Conservation (phyloP, 2,113 vertebrate species). For the Paracanthobrama guichenoti region DNA sequence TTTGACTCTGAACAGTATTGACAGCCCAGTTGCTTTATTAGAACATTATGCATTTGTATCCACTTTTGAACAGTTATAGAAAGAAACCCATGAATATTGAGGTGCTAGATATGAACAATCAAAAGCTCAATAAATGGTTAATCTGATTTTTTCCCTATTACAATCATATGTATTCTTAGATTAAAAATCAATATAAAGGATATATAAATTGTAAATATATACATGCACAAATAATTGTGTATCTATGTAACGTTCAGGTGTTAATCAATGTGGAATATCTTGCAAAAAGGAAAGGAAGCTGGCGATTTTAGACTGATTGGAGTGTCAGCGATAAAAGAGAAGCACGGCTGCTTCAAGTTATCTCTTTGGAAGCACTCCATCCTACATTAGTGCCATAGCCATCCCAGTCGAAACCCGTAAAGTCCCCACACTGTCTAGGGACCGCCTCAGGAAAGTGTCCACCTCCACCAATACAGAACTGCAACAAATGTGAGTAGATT, state of each 20-base stretch:
- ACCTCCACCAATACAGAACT: slow-evolving; percentile 64
- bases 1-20: not conserved
- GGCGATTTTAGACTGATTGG: no score
- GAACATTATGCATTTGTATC: not conserved
- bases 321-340: slow-evolving; percentile 49
- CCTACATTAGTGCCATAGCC: slow-evolving; percentile 54
- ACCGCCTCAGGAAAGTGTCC: slow-evolving; percentile 53
- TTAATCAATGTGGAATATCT: not conserved
- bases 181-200: not conserved
- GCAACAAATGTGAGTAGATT: not conserved
- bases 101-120: not conserved
- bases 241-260: not conserved
- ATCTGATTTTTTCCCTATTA: not conserved
- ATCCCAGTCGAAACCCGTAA: slow-evolving; percentile 57
- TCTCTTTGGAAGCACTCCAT: slow-evolving; percentile 55
- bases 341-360: slow-evolving; percentile 60
- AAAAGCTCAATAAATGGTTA: not conserved
- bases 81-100: not conserved
- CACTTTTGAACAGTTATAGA: not conserved
- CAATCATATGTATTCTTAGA: not conserved
- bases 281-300: not conserved
- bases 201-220: not conserved
- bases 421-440: slow-evolving; percentile 60
- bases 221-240: not conserved
- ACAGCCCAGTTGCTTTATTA: not conserved